Conservation (phyloP, 1,140 invertebrate species). For the Helicoverpa zea region DNA sequence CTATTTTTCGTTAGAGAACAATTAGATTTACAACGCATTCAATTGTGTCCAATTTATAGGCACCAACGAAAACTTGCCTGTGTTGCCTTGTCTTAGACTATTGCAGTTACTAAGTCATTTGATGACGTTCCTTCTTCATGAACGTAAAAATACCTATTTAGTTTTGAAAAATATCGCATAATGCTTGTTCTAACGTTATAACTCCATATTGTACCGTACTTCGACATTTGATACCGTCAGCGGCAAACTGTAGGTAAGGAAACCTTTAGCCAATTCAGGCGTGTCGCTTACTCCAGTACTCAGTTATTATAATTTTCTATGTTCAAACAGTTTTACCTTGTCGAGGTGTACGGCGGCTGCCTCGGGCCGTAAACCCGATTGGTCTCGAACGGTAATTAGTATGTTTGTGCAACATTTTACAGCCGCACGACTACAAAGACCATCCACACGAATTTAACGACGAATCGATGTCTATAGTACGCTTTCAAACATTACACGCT, state of each 20-base stretch:
- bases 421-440: conserved; percentile 38
- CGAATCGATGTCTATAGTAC: conserved; percentile 28
- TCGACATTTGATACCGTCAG: conserved; percentile 25
- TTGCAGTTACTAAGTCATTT: too few species aligned
- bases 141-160: too few species aligned
- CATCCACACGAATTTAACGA: conserved; percentile 22
- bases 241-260: conserved; percentile 9
- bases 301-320: conserved; percentile 6
- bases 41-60: too few species aligned
- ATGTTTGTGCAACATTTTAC: conserved; percentile 44
- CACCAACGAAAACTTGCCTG: too few species aligned
- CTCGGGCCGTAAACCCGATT: conserved; percentile 30
- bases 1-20: too few species aligned
- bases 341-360: conserved; percentile 18
- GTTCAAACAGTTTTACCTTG: conserved; percentile 26
- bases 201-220: not conserved
- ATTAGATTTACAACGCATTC: too few species aligned
- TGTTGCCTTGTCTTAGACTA: too few species aligned
- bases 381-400: conserved; percentile 31
- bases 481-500: conserved; percentile 28
- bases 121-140: too few species aligned
- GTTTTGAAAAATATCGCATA: too few species aligned
- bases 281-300: conserved; percentile 11
- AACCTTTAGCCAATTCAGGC: conserved; percentile 26
- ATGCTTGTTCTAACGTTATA: too few species aligned